Evolutionary conservation across 2,888 invertebrate genomes (phyloP).

Genomic region (Orgyia antiqua): DNA sequence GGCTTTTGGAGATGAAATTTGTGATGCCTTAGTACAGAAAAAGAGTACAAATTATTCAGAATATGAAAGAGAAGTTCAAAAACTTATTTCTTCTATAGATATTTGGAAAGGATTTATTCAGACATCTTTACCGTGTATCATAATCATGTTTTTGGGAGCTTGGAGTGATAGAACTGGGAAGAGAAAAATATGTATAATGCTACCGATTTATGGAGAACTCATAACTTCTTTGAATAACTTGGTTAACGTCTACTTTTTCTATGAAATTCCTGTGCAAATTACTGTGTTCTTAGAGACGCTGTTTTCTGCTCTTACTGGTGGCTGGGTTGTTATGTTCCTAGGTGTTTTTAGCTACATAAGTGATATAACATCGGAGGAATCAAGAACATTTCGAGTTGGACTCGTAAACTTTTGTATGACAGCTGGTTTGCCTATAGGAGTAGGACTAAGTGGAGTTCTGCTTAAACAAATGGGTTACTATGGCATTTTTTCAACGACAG

Average conservation of each 20-base stretch:
- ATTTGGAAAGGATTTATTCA: constrained; percentile 77
- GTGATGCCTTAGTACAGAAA: constrained; percentile 54
- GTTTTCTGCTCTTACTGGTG: constrained; percentile 72
- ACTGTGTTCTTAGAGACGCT: constrained; percentile 74
- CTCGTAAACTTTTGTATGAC: constrained; percentile 80
- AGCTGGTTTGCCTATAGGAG: constrained; percentile 75
- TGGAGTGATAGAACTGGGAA: constrained; percentile 80
- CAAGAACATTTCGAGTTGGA: constrained; percentile 79
- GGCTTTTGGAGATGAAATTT: constrained; percentile 51
- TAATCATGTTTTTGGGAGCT: constrained; percentile 79
- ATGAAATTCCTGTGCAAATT: constrained; percentile 74
- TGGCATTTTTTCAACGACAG: constrained; percentile 60
- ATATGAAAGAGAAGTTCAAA: constrained; percentile 81
- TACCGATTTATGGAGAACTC: constrained; percentile 76
- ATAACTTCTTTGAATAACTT: constrained; percentile 69
- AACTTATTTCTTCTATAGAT: constrained; percentile 74
- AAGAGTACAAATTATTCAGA: constrained; percentile 72
- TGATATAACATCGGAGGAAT: constrained; percentile 77
- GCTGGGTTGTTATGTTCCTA: constrained; percentile 78
- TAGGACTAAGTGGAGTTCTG: constrained; percentile 73
- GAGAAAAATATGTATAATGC: constrained; percentile 75
- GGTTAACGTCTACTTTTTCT: constrained; percentile 77
- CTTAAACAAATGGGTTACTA: constrained; percentile 63
- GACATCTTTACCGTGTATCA: constrained; percentile 73
- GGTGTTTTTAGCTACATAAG: constrained; percentile 81